Evolutionary conservation across 2,888 invertebrate species (phyloP).

Genomic region (Hypercompe scribonia): DNA sequence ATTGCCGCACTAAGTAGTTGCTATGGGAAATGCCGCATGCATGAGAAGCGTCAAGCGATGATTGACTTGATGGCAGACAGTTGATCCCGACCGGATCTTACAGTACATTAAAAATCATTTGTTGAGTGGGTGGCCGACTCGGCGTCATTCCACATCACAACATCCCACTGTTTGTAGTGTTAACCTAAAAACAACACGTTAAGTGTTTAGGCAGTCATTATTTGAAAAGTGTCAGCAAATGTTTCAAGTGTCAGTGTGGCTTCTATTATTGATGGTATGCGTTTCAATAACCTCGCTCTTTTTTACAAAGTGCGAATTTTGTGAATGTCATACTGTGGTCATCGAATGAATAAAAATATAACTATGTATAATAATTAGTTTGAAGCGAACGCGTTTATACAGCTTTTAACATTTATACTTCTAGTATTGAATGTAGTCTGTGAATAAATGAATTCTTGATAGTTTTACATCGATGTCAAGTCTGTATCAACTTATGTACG

Average conservation of each 20-base stretch:
- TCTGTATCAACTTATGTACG: background rate
- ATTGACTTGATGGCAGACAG: slow-evolving; percentile 5
- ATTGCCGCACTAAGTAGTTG: background rate
- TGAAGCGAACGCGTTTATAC: background rate
- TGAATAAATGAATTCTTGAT: background rate
- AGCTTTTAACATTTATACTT: background rate
- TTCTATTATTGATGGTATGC: slow-evolving; percentile 18
- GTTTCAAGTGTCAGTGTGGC: slow-evolving; percentile 6
- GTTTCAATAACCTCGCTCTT: slow-evolving; percentile 33
- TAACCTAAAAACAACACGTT: slow-evolving; percentile 11
- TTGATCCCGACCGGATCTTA: slow-evolving; percentile 1
- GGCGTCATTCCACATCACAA: background rate
- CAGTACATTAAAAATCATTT: background rate
- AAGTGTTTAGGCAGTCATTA: slow-evolving; percentile 12
- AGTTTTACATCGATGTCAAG: background rate
- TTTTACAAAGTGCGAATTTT: slow-evolving; percentile 26
- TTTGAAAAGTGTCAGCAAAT: background rate
- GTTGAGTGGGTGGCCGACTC: slow-evolving; percentile 3
- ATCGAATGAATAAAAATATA: slow-evolving; percentile 27
- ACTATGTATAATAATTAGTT: background rate
- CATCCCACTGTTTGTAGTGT: background rate
- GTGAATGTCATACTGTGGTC: slow-evolving; percentile 37
- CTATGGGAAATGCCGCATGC: background rate
- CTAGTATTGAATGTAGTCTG: background rate
- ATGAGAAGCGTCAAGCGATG: background rate